Base-by-base conservation (phyloP, 2,113 vertebrate species). In the Corythoichthys intestinalis region DNA sequence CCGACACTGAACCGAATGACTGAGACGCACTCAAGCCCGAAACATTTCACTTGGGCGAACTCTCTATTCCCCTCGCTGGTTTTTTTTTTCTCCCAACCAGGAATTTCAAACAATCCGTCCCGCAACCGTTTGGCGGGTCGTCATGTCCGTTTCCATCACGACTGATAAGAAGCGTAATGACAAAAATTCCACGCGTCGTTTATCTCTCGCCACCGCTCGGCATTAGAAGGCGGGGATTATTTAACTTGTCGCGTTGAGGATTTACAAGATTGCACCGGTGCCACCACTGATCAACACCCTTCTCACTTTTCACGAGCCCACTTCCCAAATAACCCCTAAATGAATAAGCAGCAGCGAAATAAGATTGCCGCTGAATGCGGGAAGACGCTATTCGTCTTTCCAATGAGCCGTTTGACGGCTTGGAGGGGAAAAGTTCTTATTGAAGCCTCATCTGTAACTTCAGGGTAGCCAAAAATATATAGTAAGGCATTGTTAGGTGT, bases 331-430 rank as follows among this genome's bases (percentile, higher is more conserved):
- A 6, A 6, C 5, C 56, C 34, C 14, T 14, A 35, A 37, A 38
- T 57, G 54, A 59, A 59, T 59, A 59, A 59, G 5, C 35, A 39
- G 35, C 5, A 15, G 35, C 7, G 14, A 17, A 60, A 60, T 53
- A 53, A 53, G 50, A 53, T 60, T 17, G 58, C 15, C 12, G 35
- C 57, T 15, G 57, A 15, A 38, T 39, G 57, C 14, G 4, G 7
- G 37, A 44, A 71, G 65, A 67, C 17, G 39, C 74, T 71, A 88
- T 79, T 81, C 75, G 71, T 85, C 77, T 73, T 67, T 61, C 75
- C 67, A 85, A 84, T 76, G 70, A 60, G 57, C 13, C 35, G 6
- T 59, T 59, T 5, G 6, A 38, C 4, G 34, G 2, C 5, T 52
- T 7, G 56, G 56, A 4, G 12, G 56, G 37, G 3, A 6, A 14